A percentile compares a stretch with the other conserved stretches of the same genome.
Evolutionary conservation across 92 coral and sea anemone genomes (phyloP).

Genomic region (Muricea muricata): DNA sequence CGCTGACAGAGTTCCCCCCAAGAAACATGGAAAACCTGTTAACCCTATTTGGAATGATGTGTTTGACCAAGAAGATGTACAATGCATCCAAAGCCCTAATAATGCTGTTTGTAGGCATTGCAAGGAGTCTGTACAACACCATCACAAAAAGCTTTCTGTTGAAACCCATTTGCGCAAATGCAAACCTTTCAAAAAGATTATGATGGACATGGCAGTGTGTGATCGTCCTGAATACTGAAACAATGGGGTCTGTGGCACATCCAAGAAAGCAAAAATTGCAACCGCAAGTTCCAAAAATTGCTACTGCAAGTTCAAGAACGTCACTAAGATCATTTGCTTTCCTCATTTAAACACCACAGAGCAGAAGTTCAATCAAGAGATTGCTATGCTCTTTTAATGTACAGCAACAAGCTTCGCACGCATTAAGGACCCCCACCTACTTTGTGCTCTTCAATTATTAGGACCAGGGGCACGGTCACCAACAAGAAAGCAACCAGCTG

Average conservation of each 20-base stretch:
- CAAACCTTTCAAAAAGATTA: slow-evolving; percentile 25
- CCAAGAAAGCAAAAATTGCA: slow-evolving; percentile 9
- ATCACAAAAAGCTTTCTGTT: slow-evolving; percentile 22
- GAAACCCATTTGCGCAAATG: slow-evolving; percentile 28
- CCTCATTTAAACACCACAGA: background rate
- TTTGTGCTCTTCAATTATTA: slow-evolving; percentile 2
- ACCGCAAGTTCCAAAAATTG: background rate
- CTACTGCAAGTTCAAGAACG: background rate
- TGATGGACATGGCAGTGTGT: slow-evolving; percentile 20
- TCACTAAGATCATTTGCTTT: slow-evolving; percentile 15
- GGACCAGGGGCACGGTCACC: slow-evolving; percentile 10
- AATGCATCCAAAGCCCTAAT: slow-evolving; percentile 5
- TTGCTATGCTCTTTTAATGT: slow-evolving; percentile 4
- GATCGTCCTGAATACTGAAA: slow-evolving; percentile 33
- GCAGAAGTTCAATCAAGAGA: slow-evolving; percentile 22
- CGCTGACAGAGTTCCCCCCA: too few species aligned
- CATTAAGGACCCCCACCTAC: slow-evolving; percentile 6
- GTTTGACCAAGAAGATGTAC: background rate
- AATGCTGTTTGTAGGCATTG: slow-evolving; percentile 18
- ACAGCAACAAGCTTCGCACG: slow-evolving; percentile 10
- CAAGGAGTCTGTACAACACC: background rate
- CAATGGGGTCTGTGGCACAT: background rate
- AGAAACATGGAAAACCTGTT: background rate
- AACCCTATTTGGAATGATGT: slow-evolving; percentile 20
- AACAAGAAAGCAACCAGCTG: background rate